Conservation (phyloP, 2,797 vertebrate species). For the Mionectes olivaceus region DNA sequence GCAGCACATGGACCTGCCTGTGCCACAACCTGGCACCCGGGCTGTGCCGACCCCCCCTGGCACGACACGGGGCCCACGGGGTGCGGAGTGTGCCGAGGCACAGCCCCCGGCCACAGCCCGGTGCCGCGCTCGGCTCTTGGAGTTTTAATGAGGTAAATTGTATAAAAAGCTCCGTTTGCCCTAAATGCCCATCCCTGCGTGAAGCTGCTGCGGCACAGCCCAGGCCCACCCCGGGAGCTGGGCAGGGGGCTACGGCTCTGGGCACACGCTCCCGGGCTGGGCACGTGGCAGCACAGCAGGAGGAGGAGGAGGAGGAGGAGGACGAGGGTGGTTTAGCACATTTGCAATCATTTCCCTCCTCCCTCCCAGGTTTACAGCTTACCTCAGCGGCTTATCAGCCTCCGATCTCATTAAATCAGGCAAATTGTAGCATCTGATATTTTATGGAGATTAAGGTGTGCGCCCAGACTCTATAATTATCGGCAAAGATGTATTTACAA, state of each 20-base stretch:
- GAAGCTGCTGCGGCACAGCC: not conserved
- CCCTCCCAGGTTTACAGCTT: conserved; percentile 40
- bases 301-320: conserved; percentile 12
- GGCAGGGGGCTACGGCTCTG: not conserved
- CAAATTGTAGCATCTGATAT: conserved; percentile 74
- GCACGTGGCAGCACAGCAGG: not conserved
- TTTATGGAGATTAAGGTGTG: conserved; percentile 69
- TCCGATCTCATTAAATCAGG: conserved; percentile 73
- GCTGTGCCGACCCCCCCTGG: not conserved
- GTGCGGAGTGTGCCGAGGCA: not conserved
- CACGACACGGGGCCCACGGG: not conserved
- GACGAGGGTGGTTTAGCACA: conserved; percentile 26
- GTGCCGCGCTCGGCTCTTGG: not conserved
- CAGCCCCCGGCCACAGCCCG: not conserved
- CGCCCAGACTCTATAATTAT: conserved; percentile 69
- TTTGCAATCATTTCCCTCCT: conserved; percentile 53
- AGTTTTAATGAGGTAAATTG: conserved; percentile 70
- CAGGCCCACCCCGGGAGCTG: not conserved
- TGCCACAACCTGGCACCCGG: not conserved
- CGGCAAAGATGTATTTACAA: conserved; percentile 66
- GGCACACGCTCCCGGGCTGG: not conserved
- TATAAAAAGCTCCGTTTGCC: conserved; percentile 61
- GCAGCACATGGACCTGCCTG: accelerated
- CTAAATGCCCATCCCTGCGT: conserved; percentile 68
- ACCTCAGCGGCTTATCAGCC: conserved; percentile 64